phyloP scores from a whole-genome alignment of 1,140 invertebrate species.

The Trichomalopsis sarcophagae region DNA sequence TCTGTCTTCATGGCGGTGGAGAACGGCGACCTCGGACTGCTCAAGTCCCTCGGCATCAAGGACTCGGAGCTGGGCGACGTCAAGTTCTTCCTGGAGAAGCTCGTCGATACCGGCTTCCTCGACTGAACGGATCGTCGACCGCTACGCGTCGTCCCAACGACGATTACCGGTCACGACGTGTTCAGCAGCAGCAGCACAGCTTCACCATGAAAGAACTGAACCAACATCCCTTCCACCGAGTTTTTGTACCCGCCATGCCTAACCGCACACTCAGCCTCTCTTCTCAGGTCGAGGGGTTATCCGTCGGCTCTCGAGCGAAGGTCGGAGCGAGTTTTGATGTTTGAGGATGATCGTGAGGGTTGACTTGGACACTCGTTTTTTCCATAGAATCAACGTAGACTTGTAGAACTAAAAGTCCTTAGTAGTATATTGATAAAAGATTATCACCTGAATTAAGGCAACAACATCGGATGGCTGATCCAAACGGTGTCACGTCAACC shows the following conservation, averaged over 20 bases:
- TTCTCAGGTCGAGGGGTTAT: neutral
- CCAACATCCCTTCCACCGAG: neutral
- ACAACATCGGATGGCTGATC: too few species aligned
- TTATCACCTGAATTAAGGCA: too few species aligned
- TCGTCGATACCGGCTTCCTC: conserved; percentile 96
- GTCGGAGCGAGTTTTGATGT: neutral
- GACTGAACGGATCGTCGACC: conserved; percentile 80
- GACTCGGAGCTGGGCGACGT: conserved; percentile 97
- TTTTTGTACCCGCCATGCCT: conserved; percentile 29
- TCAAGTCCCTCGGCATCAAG: conserved; percentile 95
- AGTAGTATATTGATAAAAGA: too few species aligned
- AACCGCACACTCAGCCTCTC: neutral
- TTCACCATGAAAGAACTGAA: conserved; percentile 23
- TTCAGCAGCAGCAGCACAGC: neutral
- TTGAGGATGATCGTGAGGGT: neutral
- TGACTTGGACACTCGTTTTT: too few species aligned
- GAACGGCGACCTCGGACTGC: conserved; percentile 93
- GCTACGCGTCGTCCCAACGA: neutral
- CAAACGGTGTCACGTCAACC: neutral
- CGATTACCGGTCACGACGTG: neutral
- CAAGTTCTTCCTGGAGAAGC: conserved; percentile 97
- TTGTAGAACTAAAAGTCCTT: too few species aligned
- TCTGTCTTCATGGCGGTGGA: conserved; percentile 98
- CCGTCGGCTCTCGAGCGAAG: neutral
- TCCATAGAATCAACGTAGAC: too few species aligned